Evolutionary conservation across 2,888 invertebrate genomes (phyloP), one percentile per base, ranked within the genome.

Genomic region (Rapana venosa): DNA sequence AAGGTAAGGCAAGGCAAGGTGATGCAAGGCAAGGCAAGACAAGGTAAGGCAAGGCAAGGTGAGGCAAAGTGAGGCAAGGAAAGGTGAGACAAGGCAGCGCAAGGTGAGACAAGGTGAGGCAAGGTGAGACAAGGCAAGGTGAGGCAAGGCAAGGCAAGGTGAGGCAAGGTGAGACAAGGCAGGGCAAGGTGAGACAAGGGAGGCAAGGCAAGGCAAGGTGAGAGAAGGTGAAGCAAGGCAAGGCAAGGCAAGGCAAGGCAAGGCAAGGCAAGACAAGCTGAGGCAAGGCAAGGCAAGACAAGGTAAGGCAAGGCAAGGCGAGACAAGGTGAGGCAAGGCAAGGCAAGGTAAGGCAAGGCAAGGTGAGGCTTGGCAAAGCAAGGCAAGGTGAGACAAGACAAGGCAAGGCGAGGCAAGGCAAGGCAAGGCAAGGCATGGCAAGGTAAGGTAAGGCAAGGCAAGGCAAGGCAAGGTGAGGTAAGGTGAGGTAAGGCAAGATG

Each of bases 1-100:
- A n/a, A n/a, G n/a, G n/a, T 58, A 58, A 58, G 58, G 58, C 15
- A 58, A 58, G 58, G 58, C 15, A 58, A 58, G 58, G 58, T 58
- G 58, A 84, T 20, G 47, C 47, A 85, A 87, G 32, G 56, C 58
- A 79, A 79, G 77, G 47, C 56, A 77, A 84, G 26, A 47, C 84
- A 84, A 58, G 58, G 84, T 47, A 84, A 84, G 84, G 84, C 58
- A 84, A 84, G 84, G 84, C 84, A 84, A 58, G 58, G 84, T 47
- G 26, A 56, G 84, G 84, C 84, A n/a, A 47, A 13, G 58, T 47
- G 22, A 58, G 84, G 47, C 84, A n/a, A 84, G 84, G 56, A 26
- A 47, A 58, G 58, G 56, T 47, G n/a, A 84, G 84, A 47, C 84
- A 26, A 84, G 84, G 84, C 84, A 56, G 47, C n/a, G 84, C 84